These are phyloP conservation scores for Cheilosia impressa DNA, from an alignment of 2,888 invertebrate species.

Conservation along the genomic window DNA sequence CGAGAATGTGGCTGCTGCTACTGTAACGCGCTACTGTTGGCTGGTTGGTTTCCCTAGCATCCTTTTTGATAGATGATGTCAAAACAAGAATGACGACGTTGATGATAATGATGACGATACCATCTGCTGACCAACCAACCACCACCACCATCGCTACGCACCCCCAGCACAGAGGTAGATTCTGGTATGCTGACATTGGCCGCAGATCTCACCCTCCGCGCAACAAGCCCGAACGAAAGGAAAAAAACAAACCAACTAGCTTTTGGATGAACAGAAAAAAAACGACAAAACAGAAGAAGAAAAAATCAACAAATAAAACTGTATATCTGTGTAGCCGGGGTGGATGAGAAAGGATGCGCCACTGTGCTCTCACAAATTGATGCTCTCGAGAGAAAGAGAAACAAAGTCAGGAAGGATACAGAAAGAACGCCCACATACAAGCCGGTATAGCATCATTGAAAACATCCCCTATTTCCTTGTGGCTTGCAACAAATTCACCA, in stretches of 20 bases:
- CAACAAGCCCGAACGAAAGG: slow-evolving; percentile 38
- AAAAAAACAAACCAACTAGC: slow-evolving; percentile 61
- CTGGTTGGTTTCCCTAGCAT: slow-evolving; percentile 73
- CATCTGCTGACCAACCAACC: slow-evolving; percentile 62
- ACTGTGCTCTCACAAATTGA: slow-evolving; percentile 44
- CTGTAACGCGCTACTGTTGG: slow-evolving; percentile 58
- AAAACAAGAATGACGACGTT: slow-evolving; percentile 71
- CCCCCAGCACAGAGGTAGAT: slow-evolving; percentile 27
- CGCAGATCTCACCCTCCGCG: slow-evolving; percentile 65
- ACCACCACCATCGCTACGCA: slow-evolving; percentile 8
- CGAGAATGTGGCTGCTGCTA: slow-evolving; percentile 55
- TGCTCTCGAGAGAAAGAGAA: slow-evolving; percentile 70
- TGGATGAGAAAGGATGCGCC: slow-evolving; percentile 68
- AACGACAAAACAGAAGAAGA: slow-evolving; percentile 34
- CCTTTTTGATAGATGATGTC: slow-evolving; percentile 73
- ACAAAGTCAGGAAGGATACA: slow-evolving; percentile 62
- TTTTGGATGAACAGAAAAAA: slow-evolving; percentile 47
- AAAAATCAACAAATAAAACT: slow-evolving; percentile 37
- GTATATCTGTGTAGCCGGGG: slow-evolving; percentile 23
- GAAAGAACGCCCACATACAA: slow-evolving; percentile 67
- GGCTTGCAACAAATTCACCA: slow-evolving; percentile 84
- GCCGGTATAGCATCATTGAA: slow-evolving; percentile 50
- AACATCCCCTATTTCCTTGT: slow-evolving; percentile 77
- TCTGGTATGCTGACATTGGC: slow-evolving; percentile 73
- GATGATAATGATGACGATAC: slow-evolving; percentile 58